Evolutionary conservation across 2,113 vertebrate genomes (phyloP).

Genomic region (Bucco capensis): DNA sequence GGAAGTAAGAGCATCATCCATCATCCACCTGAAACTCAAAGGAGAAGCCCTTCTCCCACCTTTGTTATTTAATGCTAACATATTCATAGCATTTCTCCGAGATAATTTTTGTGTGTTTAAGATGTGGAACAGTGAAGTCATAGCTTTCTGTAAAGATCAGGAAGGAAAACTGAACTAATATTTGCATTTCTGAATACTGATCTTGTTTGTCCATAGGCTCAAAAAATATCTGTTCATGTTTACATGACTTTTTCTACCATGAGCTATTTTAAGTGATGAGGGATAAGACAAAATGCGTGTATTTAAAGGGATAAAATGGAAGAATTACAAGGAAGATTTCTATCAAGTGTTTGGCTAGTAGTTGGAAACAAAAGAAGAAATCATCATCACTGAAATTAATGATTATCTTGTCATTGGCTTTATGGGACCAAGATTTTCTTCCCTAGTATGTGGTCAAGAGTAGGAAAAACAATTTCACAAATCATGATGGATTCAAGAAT

Average conservation of each 20-base stretch:
- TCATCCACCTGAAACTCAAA: background rate
- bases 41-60: background rate
- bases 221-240: background rate
- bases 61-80: background rate
- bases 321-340: background rate
- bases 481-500: background rate
- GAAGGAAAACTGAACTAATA: slow-evolving; percentile 3
- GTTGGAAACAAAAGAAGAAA: background rate
- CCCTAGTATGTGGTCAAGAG: background rate
- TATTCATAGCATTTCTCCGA: background rate
- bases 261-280: background rate
- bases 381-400: background rate
- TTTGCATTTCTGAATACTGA: background rate
- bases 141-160: background rate
- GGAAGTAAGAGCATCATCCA: background rate
- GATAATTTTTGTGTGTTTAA: background rate
- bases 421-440: background rate
- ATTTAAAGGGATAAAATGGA: background rate
- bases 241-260: background rate
- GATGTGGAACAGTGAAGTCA: background rate
- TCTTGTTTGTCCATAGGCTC: background rate
- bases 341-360: background rate
- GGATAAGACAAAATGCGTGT: background rate
- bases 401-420: background rate
- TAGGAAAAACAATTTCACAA: background rate